Conservation (phyloP, 2,113 vertebrate species). For the Nansenia antarctica region DNA sequence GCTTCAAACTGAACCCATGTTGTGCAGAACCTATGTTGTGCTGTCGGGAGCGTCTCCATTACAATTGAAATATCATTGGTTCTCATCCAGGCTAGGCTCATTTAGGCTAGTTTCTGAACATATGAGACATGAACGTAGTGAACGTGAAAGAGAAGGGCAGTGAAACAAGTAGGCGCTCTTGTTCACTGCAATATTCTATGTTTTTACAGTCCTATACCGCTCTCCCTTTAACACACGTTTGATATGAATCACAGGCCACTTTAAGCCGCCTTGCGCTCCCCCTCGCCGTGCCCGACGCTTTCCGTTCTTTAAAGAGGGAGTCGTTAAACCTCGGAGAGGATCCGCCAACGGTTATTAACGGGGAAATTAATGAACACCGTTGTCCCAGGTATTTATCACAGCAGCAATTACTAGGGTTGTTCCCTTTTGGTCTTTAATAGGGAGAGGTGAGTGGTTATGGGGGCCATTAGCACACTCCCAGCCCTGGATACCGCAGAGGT, state of each 20-base stretch:
- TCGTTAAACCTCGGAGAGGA: slow-evolving; percentile 60
- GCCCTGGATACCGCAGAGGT: neutral
- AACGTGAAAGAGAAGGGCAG: too few relatives aligned
- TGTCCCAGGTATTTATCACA: slow-evolving; percentile 62
- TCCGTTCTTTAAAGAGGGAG: slow-evolving; percentile 49
- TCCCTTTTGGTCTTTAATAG: slow-evolving; percentile 43
- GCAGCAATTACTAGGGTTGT: slow-evolving; percentile 16
- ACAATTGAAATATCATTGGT: too few relatives aligned
- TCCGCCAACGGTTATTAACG: slow-evolving; percentile 53
- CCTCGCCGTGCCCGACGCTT: slow-evolving; percentile 34
- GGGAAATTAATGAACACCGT: slow-evolving; percentile 55
- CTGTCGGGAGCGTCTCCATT: too few relatives aligned
- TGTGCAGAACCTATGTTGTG: too few relatives aligned
- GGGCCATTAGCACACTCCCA: neutral
- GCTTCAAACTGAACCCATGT: too few relatives aligned
- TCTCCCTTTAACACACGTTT: slow-evolving; percentile 47
- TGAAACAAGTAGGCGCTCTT: too few relatives aligned
- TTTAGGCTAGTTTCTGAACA: too few relatives aligned
- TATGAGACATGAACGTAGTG: too few relatives aligned
- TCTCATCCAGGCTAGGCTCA: too few relatives aligned
- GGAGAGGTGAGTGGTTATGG: neutral
- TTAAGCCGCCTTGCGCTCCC: slow-evolving; percentile 10
- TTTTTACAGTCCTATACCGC: too few relatives aligned
- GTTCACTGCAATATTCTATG: too few relatives aligned
- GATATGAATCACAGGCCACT: slow-evolving; percentile 64